Evolutionary conservation across 1,140 invertebrate genomes (phyloP), one percentile per base, ranked within the genome.

Genomic region (Drosophila busckii): DNA sequence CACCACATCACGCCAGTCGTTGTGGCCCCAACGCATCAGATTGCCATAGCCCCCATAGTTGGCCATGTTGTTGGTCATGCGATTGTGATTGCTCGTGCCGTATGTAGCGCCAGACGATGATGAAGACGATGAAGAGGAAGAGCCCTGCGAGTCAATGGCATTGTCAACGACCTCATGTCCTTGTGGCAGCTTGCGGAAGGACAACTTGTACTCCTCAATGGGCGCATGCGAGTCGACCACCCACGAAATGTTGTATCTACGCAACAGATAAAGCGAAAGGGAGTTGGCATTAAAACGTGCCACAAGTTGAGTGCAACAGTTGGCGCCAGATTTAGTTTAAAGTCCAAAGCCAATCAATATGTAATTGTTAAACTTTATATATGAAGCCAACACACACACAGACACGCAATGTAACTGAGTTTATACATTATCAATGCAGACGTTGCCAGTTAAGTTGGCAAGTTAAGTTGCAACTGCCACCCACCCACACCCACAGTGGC

Each of bases 171-270:
- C 85, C 65, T 87, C 84, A 46, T 88, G 82, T 70, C 83, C 83
- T 50, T 89, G 89, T 19, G 90, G 89, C 52, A 92, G 86, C 70
- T 90, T 90, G 50, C 91, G 88, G 87, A 90, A 93, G 42, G 89
- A 89, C 45, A 93, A 84, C 82, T 92, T 90, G 73, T 91, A 92
- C 82, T 92, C 91, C 64, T 91, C 90, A 32, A 93, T 90, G 26
- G 91, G 90, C 41, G 91, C 89, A 61, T 90, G 89, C 41, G 91
- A 92, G 59, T 92, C 90, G 2, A 92, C 91, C 15, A 90, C 87
- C 91, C 91, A 93, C 10, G 91, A 91, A 54, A 92, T 90, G 69
- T 92, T 92, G 85, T 92, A 93, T 64, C 90, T 87, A 37, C 4
- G 46, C 17, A 52, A 52, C 6, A 4, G 5, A 6, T 28, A 23